Conservation (phyloP, 2,888 invertebrate species). For the Parnassius smintheus region DNA sequence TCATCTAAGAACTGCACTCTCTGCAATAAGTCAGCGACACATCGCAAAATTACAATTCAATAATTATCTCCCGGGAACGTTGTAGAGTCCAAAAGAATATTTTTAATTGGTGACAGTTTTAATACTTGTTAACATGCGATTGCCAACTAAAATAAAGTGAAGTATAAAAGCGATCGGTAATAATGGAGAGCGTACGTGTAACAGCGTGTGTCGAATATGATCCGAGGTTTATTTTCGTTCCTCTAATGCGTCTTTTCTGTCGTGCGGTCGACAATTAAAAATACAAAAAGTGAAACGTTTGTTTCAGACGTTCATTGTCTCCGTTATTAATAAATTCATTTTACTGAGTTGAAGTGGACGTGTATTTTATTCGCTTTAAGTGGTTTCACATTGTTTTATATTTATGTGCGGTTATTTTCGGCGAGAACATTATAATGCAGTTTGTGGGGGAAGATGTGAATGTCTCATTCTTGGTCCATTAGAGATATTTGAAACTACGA, state of each 20-base stretch:
- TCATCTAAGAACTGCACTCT: constrained; percentile 74
- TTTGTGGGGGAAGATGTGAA: constrained; percentile 79
- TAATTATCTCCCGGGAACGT: constrained; percentile 58
- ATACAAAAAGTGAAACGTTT: constrained; percentile 79
- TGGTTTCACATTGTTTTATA: constrained; percentile 82
- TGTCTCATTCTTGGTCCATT: constrained; percentile 78
- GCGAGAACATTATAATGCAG: constrained; percentile 78
- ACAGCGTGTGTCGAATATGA: constrained; percentile 68
- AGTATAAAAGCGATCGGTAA: constrained; percentile 18
- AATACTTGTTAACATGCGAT: constrained; percentile 52
- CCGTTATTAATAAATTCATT: constrained; percentile 81
- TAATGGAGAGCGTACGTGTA: constrained; percentile 34
- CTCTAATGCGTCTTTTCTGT: constrained; percentile 78
- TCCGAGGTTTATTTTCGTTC: constrained; percentile 76
- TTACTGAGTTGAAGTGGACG: constrained; percentile 78
- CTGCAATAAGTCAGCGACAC: constrained; percentile 62
- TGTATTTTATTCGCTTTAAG: constrained; percentile 82
- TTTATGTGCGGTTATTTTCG: constrained; percentile 81
- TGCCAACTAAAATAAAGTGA: constrained; percentile 24
- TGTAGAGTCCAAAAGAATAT: constrained; percentile 42
- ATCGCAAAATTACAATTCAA: constrained; percentile 75
- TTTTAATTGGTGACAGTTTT: constrained; percentile 59
- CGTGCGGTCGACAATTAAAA: constrained; percentile 79
- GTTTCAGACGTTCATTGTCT: constrained; percentile 82
- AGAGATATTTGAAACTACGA: constrained; percentile 78